Evolutionary conservation across 2,888 invertebrate genomes (phyloP).

Genomic region (Eupithecia insigniata): DNA sequence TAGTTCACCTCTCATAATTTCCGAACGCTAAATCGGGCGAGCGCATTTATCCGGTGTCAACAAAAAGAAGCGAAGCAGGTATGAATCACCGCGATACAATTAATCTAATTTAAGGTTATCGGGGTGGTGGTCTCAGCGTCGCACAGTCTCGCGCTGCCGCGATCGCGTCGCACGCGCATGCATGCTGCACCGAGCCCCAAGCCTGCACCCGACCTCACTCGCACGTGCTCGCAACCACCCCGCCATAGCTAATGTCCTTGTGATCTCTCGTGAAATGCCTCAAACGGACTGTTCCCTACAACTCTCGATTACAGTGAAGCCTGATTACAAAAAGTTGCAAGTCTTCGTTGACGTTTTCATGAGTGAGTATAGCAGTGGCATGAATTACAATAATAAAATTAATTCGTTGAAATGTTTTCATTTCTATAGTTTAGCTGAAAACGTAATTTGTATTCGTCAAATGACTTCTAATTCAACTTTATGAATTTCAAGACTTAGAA

Average conservation of each 20-base stretch:
- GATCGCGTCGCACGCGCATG: slow-evolving; percentile 59
- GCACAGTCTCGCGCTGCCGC: slow-evolving; percentile 77
- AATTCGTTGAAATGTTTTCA: neutral
- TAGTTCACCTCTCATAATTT: slow-evolving; percentile 50
- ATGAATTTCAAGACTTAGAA: neutral
- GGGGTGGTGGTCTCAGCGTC: slow-evolving; percentile 75
- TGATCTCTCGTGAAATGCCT: slow-evolving; percentile 77
- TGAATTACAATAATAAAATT: neutral
- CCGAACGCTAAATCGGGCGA: slow-evolving; percentile 70
- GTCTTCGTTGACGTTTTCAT: slow-evolving; percentile 82
- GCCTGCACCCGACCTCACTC: slow-evolving; percentile 17
- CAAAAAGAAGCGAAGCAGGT: slow-evolving; percentile 68
- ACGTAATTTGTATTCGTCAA: neutral
- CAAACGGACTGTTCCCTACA: slow-evolving; percentile 79
- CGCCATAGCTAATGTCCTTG: slow-evolving; percentile 57
- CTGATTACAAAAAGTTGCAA: slow-evolving; percentile 73
- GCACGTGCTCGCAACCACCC: slow-evolving; percentile 51
- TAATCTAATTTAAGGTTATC: slow-evolving; percentile 83
- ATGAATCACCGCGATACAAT: slow-evolving; percentile 83
- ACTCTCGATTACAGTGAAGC: slow-evolving; percentile 79
- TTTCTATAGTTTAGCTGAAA: neutral
- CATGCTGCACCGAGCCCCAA: slow-evolving; percentile 45
- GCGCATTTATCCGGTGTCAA: slow-evolving; percentile 77
- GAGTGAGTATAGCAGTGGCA: slow-evolving; percentile 66
- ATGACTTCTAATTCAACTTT: neutral